These are phyloP conservation scores for Aleiodes testaceus DNA, from an alignment of 2,888 invertebrate species.

Conservation along the genomic window DNA sequence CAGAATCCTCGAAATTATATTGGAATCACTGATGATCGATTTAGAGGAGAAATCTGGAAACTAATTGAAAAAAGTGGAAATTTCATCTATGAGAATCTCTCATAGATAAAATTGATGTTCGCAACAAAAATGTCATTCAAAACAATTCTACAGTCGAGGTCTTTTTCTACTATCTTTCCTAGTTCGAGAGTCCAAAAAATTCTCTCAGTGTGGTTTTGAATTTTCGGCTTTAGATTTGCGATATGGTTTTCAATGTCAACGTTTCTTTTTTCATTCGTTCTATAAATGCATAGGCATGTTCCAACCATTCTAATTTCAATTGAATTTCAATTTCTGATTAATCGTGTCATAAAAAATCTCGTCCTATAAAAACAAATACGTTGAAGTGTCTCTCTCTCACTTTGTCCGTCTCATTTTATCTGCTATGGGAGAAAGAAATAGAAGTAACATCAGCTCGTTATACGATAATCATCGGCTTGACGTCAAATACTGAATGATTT, in stretches of 20 bases:
- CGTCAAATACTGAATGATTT: conserved; percentile 69
- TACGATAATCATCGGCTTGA: conserved; percentile 66
- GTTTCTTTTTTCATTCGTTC: neutral
- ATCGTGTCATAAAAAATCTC: neutral
- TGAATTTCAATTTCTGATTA: neutral
- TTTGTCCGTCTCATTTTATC: conserved; percentile 5
- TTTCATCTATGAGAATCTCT: too few species aligned
- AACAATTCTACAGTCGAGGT: too few species aligned
- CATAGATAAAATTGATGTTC: too few species aligned
- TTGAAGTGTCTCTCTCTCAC: neutral
- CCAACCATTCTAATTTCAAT: neutral
- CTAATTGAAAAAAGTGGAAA: too few species aligned
- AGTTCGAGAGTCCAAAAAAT: too few species aligned
- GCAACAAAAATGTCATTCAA: too few species aligned
- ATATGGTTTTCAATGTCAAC: neutral
- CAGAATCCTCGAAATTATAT: too few species aligned
- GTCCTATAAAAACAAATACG: neutral
- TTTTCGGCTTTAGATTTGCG: too few species aligned
- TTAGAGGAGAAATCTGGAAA: too few species aligned
- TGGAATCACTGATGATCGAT: too few species aligned
- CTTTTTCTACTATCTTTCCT: too few species aligned
- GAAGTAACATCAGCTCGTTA: conserved; percentile 46
- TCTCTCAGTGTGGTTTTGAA: too few species aligned
- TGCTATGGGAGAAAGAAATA: conserved; percentile 8
- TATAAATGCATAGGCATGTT: neutral